These are phyloP conservation scores for Kradibia gibbosae DNA, from an alignment of 1,140 invertebrate species.

Conservation along the genomic window DNA sequence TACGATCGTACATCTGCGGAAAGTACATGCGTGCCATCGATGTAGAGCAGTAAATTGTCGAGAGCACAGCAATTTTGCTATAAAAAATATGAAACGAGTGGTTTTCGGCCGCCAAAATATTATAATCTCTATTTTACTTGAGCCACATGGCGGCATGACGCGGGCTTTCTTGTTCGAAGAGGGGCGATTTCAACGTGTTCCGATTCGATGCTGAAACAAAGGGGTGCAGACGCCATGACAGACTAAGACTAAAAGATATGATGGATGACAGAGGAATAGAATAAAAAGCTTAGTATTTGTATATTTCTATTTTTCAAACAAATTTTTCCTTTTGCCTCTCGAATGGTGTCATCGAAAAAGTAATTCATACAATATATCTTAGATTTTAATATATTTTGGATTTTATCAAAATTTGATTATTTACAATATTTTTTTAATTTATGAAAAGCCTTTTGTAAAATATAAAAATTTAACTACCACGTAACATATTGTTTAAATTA, in stretches of 20 bases:
- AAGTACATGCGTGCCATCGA: neutral
- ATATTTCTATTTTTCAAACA: neutral
- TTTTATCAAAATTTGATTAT: too few species aligned
- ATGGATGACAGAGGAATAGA: slow-evolving; percentile 22
- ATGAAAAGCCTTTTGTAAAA: too few species aligned
- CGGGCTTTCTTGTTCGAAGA: neutral
- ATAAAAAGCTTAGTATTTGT: neutral
- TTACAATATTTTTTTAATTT: too few species aligned
- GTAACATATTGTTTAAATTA: too few species aligned
- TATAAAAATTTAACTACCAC: too few species aligned
- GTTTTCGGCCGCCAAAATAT: slow-evolving; percentile 16
- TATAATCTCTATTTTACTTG: slow-evolving; percentile 29
- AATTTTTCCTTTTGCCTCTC: neutral
- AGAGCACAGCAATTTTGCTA: neutral
- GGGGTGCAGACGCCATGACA: slow-evolving; percentile 8
- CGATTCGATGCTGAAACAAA: slow-evolving; percentile 13
- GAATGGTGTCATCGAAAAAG: neutral
- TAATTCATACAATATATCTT: neutral
- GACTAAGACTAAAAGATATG: neutral
- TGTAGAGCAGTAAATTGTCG: neutral
- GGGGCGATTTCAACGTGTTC: neutral
- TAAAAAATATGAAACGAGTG: neutral
- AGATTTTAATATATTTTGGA: neutral
- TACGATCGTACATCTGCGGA: neutral
- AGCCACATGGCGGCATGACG: neutral